phyloP scores from a whole-genome alignment of 2,797 vertebrate genomes.

The Enteromius argenteus region DNA sequence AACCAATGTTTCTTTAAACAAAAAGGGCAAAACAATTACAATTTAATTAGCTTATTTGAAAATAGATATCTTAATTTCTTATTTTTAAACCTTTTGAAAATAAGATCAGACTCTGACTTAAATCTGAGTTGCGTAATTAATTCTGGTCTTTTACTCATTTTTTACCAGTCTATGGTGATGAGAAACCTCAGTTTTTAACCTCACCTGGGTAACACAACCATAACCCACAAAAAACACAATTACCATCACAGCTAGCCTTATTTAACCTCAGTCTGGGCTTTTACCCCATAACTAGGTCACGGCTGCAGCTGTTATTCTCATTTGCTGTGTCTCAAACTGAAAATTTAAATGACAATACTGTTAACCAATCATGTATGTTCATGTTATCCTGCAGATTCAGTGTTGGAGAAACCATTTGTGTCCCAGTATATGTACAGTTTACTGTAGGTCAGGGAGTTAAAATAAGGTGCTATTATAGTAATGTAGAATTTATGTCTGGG shows the following conservation, averaged over 20 bases:
- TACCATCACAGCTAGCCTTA: slow-evolving; percentile 34
- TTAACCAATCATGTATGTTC: slow-evolving; percentile 47
- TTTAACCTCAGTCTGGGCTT: slow-evolving; percentile 51
- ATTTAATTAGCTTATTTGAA: neutral
- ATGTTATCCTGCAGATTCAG: slow-evolving; percentile 31
- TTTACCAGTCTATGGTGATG: neutral
- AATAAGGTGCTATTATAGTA: neutral
- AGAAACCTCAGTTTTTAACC: neutral
- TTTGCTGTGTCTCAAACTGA: slow-evolving; percentile 25
- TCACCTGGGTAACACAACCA: slow-evolving; percentile 22
- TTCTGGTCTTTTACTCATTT: slow-evolving; percentile 5
- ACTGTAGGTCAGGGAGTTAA: slow-evolving; percentile 2
- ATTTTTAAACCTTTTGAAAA: neutral
- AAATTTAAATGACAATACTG: slow-evolving; percentile 25
- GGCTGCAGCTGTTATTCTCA: slow-evolving; percentile 32
- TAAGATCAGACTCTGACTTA: neutral
- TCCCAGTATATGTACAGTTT: neutral
- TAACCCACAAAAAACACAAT: slow-evolving; percentile 25
- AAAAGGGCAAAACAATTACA: neutral
- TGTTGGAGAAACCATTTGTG: slow-evolving; percentile 19
- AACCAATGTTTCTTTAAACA: neutral
- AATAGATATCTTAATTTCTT: neutral
- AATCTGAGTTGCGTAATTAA: neutral
- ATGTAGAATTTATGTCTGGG: neutral
- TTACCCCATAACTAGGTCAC: slow-evolving; percentile 58